Evolutionary conservation across 1,140 invertebrate genomes (phyloP).

Genomic region (Cylas formicarius): DNA sequence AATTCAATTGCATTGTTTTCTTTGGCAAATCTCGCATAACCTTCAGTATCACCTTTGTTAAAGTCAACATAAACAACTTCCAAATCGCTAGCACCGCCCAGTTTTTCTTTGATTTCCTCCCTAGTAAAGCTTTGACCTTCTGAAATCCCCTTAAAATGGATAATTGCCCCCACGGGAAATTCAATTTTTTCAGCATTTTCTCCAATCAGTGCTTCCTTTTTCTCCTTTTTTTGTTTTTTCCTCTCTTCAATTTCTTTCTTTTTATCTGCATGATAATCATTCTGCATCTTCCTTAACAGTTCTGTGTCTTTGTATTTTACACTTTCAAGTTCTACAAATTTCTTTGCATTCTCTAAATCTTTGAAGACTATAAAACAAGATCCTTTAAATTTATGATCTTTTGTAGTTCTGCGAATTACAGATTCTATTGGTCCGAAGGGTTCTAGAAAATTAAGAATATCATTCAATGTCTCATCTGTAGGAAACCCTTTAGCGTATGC

Average conservation of each 20-base stretch:
- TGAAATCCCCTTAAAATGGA: constrained; percentile 56
- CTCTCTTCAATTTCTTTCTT: constrained; percentile 56
- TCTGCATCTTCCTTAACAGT: constrained; percentile 64
- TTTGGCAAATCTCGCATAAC: constrained; percentile 61
- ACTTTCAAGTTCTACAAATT: constrained; percentile 52
- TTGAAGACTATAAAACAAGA: constrained; percentile 83
- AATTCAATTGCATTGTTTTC: constrained; percentile 60
- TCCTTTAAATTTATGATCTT: constrained; percentile 72
- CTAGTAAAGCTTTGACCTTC: constrained; percentile 51
- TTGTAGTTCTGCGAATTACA: constrained; percentile 63
- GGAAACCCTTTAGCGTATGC: constrained; percentile 89
- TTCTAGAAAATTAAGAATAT: constrained; percentile 68
- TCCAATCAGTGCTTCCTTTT: constrained; percentile 38
- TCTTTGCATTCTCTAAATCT: constrained; percentile 63
- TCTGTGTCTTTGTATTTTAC: constrained; percentile 67
- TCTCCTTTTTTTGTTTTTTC: constrained; percentile 39
- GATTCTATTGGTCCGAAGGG: constrained; percentile 66
- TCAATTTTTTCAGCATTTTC: constrained; percentile 41
- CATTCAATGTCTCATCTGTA: constrained; percentile 58
- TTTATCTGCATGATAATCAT: constrained; percentile 64
- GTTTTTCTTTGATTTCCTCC: constrained; percentile 63
- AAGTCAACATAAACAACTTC: constrained; percentile 70
- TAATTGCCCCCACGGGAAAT: constrained; percentile 60
- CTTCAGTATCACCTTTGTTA: constrained; percentile 61
- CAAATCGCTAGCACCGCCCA: constrained; percentile 52